A percentile compares a stretch with the other conserved stretches of the same genome.
Evolutionary conservation across 2,888 invertebrate genomes (phyloP).

Genomic region (Deilephila elpenor): DNA sequence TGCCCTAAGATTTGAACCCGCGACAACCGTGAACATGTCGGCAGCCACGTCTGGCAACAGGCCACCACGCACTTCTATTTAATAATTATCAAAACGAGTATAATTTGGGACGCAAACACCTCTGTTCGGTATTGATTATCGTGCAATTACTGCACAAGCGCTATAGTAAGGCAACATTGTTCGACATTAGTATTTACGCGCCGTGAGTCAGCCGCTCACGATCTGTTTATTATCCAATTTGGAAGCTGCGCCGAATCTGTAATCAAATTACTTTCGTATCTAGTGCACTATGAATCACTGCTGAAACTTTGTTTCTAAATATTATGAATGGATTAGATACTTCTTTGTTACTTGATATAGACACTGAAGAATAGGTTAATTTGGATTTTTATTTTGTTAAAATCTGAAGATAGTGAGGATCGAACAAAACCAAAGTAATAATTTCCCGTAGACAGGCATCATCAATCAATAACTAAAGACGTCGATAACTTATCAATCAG

Average conservation of each 20-base stretch:
- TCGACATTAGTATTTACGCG: neutral
- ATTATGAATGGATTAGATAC: neutral
- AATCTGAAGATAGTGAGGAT: too few species aligned
- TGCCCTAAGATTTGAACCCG: too few species aligned
- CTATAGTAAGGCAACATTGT: neutral
- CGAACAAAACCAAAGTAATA: too few species aligned
- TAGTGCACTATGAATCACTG: conserved; percentile 1
- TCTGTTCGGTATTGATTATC: neutral
- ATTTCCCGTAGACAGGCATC: too few species aligned
- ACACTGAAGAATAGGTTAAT: too few species aligned
- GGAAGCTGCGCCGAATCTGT: conserved; percentile 16
- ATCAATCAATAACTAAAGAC: too few species aligned
- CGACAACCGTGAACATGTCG: too few species aligned
- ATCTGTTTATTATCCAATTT: conserved; percentile 20
- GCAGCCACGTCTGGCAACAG: too few species aligned
- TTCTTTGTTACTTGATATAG: neutral
- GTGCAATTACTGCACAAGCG: neutral
- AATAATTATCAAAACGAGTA: neutral
- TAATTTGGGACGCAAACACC: neutral
- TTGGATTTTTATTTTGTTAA: too few species aligned
- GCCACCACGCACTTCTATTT: neutral
- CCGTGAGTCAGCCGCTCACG: conserved; percentile 18
- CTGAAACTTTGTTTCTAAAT: neutral
- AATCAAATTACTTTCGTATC: conserved; percentile 13
- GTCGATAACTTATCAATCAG: too few species aligned